Percentiles rank a stretch among this genome's conserved stretches.
These are phyloP conservation scores for Petrosia ficiformis DNA, from an alignment of 37 sponge, comb jelly and placozoan genomes.

Conservation along the genomic window DNA sequence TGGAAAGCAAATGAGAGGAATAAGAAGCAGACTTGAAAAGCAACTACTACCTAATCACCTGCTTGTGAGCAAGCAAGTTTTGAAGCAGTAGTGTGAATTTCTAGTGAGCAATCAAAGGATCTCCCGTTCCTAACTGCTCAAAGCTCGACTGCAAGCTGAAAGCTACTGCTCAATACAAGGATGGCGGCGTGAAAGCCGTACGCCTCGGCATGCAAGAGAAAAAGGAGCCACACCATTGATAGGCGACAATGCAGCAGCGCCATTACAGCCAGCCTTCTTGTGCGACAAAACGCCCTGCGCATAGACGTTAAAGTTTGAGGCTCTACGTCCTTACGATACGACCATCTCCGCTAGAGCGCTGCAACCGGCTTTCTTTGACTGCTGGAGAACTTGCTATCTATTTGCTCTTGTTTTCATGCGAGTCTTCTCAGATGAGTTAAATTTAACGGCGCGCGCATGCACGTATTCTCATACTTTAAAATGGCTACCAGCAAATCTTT, in stretches of 20 bases:
- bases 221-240: not conserved
- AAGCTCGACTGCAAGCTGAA: too few species aligned
- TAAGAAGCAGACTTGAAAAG: too few species aligned
- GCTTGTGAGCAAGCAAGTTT: too few species aligned
- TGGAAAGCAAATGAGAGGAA: too few species aligned
- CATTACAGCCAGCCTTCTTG: not conserved
- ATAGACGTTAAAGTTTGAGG: not conserved
- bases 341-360: too few species aligned
- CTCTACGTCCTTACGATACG: not conserved
- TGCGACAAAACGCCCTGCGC: not conserved
- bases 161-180: not conserved
- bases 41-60: too few species aligned
- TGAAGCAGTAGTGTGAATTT: too few species aligned
- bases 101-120: too few species aligned
- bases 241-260: not conserved
- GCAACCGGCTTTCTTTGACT: too few species aligned
- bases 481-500: not conserved
- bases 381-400: too few species aligned
- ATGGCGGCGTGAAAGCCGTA: constrained; percentile 1
- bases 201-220: not conserved
- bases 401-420: too few species aligned
- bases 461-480: not conserved
- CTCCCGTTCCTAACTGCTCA: too few species aligned
- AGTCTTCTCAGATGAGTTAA: not conserved
- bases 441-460: not conserved